Base-by-base conservation (phyloP, 2,113 vertebrate genomes). In the Anseranas semipalmata region DNA sequence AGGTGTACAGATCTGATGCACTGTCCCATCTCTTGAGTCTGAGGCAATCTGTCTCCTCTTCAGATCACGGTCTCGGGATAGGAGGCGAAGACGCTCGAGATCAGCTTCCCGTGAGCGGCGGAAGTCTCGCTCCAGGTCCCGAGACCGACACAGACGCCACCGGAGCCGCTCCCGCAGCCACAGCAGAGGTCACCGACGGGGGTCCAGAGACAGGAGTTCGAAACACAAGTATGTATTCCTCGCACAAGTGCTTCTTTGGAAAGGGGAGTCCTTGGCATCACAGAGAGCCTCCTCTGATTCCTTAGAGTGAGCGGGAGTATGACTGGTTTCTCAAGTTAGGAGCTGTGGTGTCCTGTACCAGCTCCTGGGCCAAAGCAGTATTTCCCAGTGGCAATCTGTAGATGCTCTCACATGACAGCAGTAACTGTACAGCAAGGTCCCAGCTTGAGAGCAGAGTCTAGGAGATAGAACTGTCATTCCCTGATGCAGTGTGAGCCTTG, bases 31-130 rank as follows among this genome's bases (percentile, higher is more conserved):
- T 59, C 56, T 24, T 3, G 21, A 18, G 15, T 16, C 41, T 93
- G 67, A 84, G 43, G 2, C 22, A 3, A 1, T 59, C 9, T 60
- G 9, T 87, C n/a, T 79, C 33, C 50, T 43, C 35, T 22, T 3
- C 97, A 99, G 99, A 90, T 99, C 99, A 0, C 98, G 99, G 18
- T 99, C 99, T 71, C 98, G 99, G 53, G 99, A 99, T 18, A 97
- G 99, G 52, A 98, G 98, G 91, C 97, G 98, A 41, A 96, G 98
- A 19, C 98, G 98, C 83, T 99, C 99, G 0, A 96, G 98, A 21
- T 99, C 99, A 0, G 21, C 98, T 1, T 99, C 99, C 41, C 98
- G 98, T 41, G 99, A 99, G 33, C 98, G 97, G 78, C 98, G 98
- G 30, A 99, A 99, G 39, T 98, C 97, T 9, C 97, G 97, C 65